Evolutionary conservation across 2,888 invertebrate species (phyloP), one percentile per base, ranked within the genome.

Genomic region (Oxyscelio sp.): DNA sequence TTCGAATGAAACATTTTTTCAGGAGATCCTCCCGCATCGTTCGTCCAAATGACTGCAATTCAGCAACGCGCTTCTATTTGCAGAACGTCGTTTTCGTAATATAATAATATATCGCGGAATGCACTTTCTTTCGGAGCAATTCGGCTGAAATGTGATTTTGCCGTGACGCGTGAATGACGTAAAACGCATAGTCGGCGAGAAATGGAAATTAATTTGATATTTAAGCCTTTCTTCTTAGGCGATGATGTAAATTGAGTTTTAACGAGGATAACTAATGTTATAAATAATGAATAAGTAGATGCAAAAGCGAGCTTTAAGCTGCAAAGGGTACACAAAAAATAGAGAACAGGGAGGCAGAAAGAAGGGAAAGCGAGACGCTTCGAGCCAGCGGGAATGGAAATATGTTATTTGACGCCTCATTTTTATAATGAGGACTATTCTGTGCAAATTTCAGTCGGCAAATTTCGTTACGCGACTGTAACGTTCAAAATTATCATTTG

Each of bases 11-110:
- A n/a, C n/a, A n/a, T n/a, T n/a, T n/a, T n/a, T n/a, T n/a, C n/a
- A n/a, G n/a, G n/a, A n/a, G n/a, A n/a, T n/a, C n/a, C n/a, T n/a
- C n/a, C n/a, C n/a, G n/a, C n/a, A n/a, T n/a, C n/a, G n/a, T n/a
- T n/a, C n/a, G n/a, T 11, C 34, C 9, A 22, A 75, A 75, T 65
- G 56, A 54, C 75, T 50, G 59, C 48, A 38, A 63, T 56, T 63
- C 58, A 48, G 34, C 38, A 24, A 45, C 17, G 43, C 24, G 43
- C 21, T 61, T 38, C 21, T 65, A 54, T 74, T 63, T 45, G 21
- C 31, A 31, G 21, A 40, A 59, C 66, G 50, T 66, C 38, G 66
- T 77, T 58, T 77, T 77, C 58, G 58, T 77, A 77, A 66, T 40
- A 48, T 45, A 77, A 66, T 58, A 40, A 73, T 61, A 15, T 48